Base-by-base conservation (phyloP, 2,113 vertebrate genomes). In the Scortum barcoo region DNA sequence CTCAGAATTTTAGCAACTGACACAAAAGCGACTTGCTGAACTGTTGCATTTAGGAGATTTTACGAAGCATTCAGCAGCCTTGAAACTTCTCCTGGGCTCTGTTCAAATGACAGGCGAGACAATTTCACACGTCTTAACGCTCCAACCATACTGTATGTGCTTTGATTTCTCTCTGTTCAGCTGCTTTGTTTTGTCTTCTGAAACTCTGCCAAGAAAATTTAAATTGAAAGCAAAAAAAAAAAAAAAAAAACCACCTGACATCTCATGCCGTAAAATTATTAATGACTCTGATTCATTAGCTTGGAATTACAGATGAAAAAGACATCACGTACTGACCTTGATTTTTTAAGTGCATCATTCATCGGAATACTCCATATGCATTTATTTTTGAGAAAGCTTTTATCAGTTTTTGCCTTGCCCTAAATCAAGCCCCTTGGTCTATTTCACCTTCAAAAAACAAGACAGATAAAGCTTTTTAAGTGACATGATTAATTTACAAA, bases 261-360 rank as follows among this genome's bases (percentile, higher is more conserved):
- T 76, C 83, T 76, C 67, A 75, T 30, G 60, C 38, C 42, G 58
- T 76, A 40, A 82, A 76, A 79, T 80, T 70, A 90, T 93, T 84
- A 76, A 88, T 75, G 75, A 72, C 86, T 93, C 83, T 83, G 63
- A 91, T 91, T 89, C 86, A 93, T 93, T 90, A 88, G 67, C 81
- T 79, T 79, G 70, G 77, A 92, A 67, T 88, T 66, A 78, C 26
- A 65, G 78, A 86, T 85, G 40, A 90, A 80, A 84, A 75, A 63
- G 28, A 76, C 83, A 53, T 85, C 68, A 89, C 60, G 50, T 66
- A 51, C 44, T 30, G 81, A 62, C 89, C 90, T 93, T 88, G 88
- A 68, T 73, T 88, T 81, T 82, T 83, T 80, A 86, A 91, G 86
- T 86, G 89, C 84, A 72, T 75, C 67, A 69, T 76, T 86, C 89